A percentile compares a stretch with the other conserved stretches of the same genome.
Evolutionary conservation across 2,888 invertebrate genomes (phyloP).

Genomic region (Tachystola acroxantha): DNA sequence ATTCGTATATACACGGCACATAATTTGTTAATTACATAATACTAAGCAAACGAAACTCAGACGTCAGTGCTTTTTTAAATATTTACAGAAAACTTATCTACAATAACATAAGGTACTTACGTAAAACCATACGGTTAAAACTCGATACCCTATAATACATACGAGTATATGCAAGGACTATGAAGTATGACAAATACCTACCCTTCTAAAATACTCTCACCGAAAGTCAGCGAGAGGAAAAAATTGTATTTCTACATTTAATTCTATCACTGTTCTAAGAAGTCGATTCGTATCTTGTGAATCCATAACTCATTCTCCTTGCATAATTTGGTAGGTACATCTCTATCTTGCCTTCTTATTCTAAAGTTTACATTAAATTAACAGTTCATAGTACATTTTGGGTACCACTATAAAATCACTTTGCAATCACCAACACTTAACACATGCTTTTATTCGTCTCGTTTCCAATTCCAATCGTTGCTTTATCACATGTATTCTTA

Average conservation of each 20-base stretch:
- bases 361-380: slow-evolving; percentile 24
- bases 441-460: slow-evolving; percentile 10
- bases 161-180: too few relatives aligned
- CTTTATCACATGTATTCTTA: slow-evolving; percentile 22
- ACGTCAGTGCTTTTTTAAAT: slow-evolving; percentile 57
- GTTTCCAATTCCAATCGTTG: slow-evolving; percentile 17
- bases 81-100: slow-evolving; percentile 62
- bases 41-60: slow-evolving; percentile 44
- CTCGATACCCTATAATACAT: too few relatives aligned
- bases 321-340: too few relatives aligned
- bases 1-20: slow-evolving; percentile 72
- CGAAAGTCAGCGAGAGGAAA: too few relatives aligned
- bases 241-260: too few relatives aligned
- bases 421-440: slow-evolving; percentile 24
- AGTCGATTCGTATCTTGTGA: too few relatives aligned
- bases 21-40: slow-evolving; percentile 52
- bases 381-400: slow-evolving; percentile 16
- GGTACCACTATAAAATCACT: slow-evolving; percentile 29
- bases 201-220: too few relatives aligned
- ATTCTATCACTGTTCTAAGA: too few relatives aligned
- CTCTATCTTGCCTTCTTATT: slow-evolving; percentile 3
- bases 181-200: too few relatives aligned
- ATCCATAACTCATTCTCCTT: too few relatives aligned
- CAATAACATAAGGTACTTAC: slow-evolving; percentile 59
- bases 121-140: too few relatives aligned